Evolutionary conservation across 2,113 vertebrate genomes (phyloP).

Genomic region (Ptyas mucosa): DNA sequence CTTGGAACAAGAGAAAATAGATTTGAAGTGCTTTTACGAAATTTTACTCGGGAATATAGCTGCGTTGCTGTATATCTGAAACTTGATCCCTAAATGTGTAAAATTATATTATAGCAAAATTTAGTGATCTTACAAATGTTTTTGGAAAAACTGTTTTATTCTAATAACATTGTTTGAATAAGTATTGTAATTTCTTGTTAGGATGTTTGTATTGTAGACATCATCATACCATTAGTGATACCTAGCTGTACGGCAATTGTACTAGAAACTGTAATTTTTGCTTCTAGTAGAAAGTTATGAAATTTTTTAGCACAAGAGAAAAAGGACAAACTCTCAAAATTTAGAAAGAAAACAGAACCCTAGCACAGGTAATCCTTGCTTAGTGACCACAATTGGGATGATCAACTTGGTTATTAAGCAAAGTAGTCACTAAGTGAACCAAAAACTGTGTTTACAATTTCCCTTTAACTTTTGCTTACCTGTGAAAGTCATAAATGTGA

Average conservation of each 20-base stretch:
- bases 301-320: neutral
- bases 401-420: neutral
- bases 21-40: neutral
- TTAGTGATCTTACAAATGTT: neutral
- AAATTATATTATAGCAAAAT: neutral
- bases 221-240: neutral
- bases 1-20: too few relatives aligned
- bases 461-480: neutral
- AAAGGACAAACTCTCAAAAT: neutral
- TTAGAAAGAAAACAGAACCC: neutral
- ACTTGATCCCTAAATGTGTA: neutral
- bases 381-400: neutral
- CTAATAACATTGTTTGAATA: neutral
- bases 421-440: neutral
- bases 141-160: neutral
- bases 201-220: neutral
- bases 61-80: neutral
- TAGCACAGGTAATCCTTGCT: neutral
- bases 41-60: neutral
- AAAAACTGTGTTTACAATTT: neutral
- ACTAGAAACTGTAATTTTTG: neutral
- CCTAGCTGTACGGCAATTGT: neutral
- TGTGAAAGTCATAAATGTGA: neutral
- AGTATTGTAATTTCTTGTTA: neutral
- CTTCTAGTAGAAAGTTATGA: neutral